Evolutionary conservation across 1,140 invertebrate species (phyloP), one percentile per base, ranked within the genome.

Genomic region (Drosophila pandora): DNA sequence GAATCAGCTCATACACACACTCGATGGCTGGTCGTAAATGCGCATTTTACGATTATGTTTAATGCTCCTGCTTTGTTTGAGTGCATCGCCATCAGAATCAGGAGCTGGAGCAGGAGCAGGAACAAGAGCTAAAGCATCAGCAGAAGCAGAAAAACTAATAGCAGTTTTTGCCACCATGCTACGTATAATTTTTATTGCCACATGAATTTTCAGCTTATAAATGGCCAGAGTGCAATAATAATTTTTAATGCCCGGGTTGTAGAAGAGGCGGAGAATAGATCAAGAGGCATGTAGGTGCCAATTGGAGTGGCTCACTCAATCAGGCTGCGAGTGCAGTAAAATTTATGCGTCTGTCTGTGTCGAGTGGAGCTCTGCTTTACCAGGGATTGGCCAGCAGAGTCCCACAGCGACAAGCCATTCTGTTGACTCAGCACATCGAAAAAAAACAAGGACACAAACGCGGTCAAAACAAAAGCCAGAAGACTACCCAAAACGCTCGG

Each of bases 351-450:
- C 41, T 61, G 17, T 48, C 45, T 53, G 41, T 50, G 28, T 37
- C 22, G 34, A 23, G 41, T 49, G 55, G 48, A 37, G 37, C n/a
- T 61, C 47, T 65, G 49, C 23, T 56, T 69, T 32, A 23, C 10
- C 64, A 30, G 37, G 22, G 17, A 28, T 63, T 34, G 64, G 59
- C 37, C 23, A 13, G 21, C 23, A 25, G 43, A 69, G 30, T 55
- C 32, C 65, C 65, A 56, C 39, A 76, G 55, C 69, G 56, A 43
- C 64, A 88, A 71, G 83, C 79, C 79, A 76, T 88, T 88, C 57
- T 76, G 83, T 74, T 79, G 83, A 88, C 54, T 89, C 83, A 88
- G 82, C 83, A 83, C 47, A 69, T 68, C 71, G 76, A 64, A 68
- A 17, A 39, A 61, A 47, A n/a, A n/a, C n/a, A 61, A 47, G 64